phyloP scores from a whole-genome alignment of 2,113 vertebrate species.

The Myocastor coypus region DNA sequence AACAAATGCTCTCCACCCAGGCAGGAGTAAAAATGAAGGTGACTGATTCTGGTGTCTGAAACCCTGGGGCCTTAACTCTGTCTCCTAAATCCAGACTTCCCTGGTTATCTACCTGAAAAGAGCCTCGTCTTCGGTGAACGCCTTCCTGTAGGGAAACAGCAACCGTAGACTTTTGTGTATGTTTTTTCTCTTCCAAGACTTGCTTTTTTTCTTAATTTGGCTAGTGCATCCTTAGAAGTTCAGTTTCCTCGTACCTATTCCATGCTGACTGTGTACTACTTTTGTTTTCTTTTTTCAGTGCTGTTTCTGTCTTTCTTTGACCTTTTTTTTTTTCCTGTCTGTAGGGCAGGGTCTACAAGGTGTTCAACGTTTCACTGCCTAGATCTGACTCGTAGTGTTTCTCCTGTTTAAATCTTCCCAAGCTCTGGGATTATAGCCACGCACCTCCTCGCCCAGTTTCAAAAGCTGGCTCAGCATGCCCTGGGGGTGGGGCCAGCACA shows the following conservation, averaged over 20 bases:
- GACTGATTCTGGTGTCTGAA: background rate
- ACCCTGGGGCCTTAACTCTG: background rate
- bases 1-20: background rate
- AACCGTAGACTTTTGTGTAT: background rate
- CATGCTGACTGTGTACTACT: slow-evolving; percentile 24
- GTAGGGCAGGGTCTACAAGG: no score
- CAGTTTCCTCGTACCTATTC: background rate
- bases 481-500: no score
- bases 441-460: no score
- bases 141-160: background rate
- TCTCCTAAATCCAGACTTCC: background rate
- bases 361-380: no score
- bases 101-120: background rate
- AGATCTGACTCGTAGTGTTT: no score
- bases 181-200: background rate
- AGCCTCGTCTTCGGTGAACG: background rate
- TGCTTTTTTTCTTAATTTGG: background rate
- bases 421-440: no score
- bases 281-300: background rate
- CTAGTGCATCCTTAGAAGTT: background rate
- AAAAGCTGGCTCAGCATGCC: no score
- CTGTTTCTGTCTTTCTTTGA: slow-evolving; percentile 16
- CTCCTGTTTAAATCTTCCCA: no score
- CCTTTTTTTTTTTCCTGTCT: no score
- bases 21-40: background rate